Conservation (phyloP, 2,113 vertebrate genomes). For the Rhipidura dahli region DNA sequence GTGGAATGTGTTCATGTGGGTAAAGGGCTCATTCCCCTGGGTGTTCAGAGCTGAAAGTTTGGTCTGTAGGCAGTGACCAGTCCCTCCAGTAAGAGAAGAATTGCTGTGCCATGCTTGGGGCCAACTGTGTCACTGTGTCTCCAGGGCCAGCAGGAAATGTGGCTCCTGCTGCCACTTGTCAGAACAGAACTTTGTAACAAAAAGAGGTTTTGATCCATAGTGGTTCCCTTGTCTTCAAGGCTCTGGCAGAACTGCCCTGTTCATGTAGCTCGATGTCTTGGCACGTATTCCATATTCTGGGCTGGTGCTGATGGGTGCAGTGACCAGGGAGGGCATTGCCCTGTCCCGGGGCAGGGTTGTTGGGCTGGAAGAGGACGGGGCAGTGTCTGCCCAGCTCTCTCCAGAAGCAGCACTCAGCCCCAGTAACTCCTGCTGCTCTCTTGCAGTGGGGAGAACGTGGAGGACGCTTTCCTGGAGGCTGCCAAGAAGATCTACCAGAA, state of each 20-base stretch:
- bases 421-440: background rate
- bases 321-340: background rate
- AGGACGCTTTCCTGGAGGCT: slow-evolving; percentile 96
- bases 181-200: background rate
- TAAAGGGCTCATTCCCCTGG: fast-evolving
- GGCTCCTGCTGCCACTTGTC: background rate
- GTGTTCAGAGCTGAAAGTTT: fast-evolving
- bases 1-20: background rate
- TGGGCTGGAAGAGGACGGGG: background rate
- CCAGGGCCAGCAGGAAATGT: background rate
- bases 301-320: fast-evolving
- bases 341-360: background rate
- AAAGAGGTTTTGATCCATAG: fast-evolving
- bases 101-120: fast-evolving
- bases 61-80: background rate
- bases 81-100: fast-evolving
- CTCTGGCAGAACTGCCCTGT: background rate
- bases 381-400: background rate
- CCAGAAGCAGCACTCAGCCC: fast-evolving
- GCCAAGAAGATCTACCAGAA: slow-evolving; percentile 99
- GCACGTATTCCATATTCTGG: fast-evolving
- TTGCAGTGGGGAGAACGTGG: slow-evolving; percentile 92
- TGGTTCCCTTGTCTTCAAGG: background rate
- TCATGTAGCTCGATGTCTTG: fast-evolving
- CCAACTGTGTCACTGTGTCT: too few species aligned